Conservation (phyloP, 2,888 invertebrate genomes). For the Nemoura dubitans region DNA sequence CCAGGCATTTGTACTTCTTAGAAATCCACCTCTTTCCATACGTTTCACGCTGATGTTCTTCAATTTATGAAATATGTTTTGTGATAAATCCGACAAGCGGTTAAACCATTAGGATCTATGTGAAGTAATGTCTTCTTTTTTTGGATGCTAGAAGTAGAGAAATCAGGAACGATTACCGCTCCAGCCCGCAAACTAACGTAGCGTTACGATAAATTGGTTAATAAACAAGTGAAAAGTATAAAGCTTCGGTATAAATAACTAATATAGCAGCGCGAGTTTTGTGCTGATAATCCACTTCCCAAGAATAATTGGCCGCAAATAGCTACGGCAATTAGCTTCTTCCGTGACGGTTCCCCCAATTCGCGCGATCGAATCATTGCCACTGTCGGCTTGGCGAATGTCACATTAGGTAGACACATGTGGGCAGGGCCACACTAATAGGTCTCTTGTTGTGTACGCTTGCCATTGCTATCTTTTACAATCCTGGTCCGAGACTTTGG, state of each 20-base stretch:
- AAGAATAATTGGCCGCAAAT: slow-evolving; percentile 12
- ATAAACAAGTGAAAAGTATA: background rate
- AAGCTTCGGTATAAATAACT: background rate
- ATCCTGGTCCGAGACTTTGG: no score
- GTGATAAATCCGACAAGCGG: background rate
- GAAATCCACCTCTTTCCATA: background rate
- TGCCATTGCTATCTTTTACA: no score
- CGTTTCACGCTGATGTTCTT: background rate
- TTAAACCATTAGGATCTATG: background rate
- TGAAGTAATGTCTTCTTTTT: background rate
- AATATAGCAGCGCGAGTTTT: slow-evolving; percentile 5
- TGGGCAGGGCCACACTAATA: no score
- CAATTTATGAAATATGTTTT: background rate
- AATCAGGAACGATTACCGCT: background rate
- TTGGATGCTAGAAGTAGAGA: background rate
- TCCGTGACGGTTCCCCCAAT: slow-evolving; percentile 12
- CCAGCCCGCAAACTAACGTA: background rate
- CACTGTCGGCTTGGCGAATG: no score
- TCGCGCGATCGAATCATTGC: background rate
- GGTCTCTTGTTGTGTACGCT: no score
- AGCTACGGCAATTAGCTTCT: slow-evolving; percentile 12
- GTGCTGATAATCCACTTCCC: slow-evolving; percentile 7
- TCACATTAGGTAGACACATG: no score
- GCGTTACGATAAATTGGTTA: background rate
- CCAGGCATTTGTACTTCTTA: background rate